Evolutionary conservation across 2,888 invertebrate genomes (phyloP), one percentile per base, ranked within the genome.

Genomic region (Terebella lapidaria): DNA sequence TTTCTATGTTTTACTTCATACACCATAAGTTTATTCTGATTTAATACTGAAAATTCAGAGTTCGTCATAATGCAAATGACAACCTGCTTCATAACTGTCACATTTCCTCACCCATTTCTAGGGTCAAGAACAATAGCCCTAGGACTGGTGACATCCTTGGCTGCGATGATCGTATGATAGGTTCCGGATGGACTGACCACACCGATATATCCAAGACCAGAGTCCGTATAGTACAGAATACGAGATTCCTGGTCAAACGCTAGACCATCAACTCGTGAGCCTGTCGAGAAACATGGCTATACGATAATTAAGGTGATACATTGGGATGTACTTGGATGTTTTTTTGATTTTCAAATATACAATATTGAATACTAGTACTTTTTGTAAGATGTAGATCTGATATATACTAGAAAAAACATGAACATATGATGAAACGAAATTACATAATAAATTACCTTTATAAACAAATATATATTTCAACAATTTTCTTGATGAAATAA

Each of bases 141-240:
- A n/a, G 60, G 60, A 27, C 24, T 51, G 28, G 28, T 27, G 20
- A 54, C 22, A 22, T 3, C 20, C 30, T 29, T 26, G 20, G 15
- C 46, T 24, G 58, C 46, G n/a, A 60, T 27, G 5, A 67, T 60
- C 53, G 69, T 67, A 47, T 67, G 66, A 29, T 70, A 58, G 18
- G 61, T 64, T 22, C 68, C 64, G 47, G 69, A 61, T 24, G 73
- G 58, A 20, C 66, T 70, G 56, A 72, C 60, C 2, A 74, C 74
- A 20, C 69, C 72, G 18, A 77, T 74, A 3, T 68, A 56, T 57
- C 76, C 65, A 24, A 67, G 59, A 20, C 71, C 68, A 1, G 74
- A 72, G 61, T 75, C 74, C 1, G 76, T 73, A 59, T 71, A 75
- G 62, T 71, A 77, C 27, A 77, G 55, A 3, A 77, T 61, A 26